Base-by-base conservation (phyloP, 2,888 invertebrate genomes). In the Gnatocerus cornutus region DNA sequence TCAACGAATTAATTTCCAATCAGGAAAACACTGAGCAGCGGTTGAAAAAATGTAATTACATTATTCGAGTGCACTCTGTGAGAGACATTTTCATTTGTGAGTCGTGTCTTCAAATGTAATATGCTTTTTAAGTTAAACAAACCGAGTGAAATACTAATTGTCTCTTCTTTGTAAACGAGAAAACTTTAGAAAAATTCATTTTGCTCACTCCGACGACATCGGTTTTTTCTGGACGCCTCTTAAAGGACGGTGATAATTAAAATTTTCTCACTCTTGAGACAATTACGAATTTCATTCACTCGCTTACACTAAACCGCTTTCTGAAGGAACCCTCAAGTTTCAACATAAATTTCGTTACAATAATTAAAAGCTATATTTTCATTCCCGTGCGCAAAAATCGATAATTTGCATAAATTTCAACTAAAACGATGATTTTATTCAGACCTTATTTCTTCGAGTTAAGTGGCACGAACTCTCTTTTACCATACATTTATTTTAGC, bases 131-230 rank as follows among this genome's bases (percentile, higher is more conserved):
- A 75, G 73, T 73, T 70, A 71, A 75, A 76, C 71, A 70, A 74
- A 75, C 71, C 71, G 69, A 70, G 71, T 70, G 68, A 74, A 73
- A 73, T 76, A 73, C 73, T 73, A 78, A 78, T 77, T 78, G 76
- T 74, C 74, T 74, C 71, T 71, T 71, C 72, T 75, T 74, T 74
- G 72, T 72, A 72, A 74, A 74, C 70, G 73, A 69, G 71, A 72
- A 74, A 73, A 73, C 72, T 73, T 72, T 68, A 68, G 71, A 68
- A 73, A 69, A 72, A 71, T 75, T 73, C 70, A 72, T 74, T 70
- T 64, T 33, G 55, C 37, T 64, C 41, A 56, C 21, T 37, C 45
- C 33, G 53, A 27, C 43, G 45, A 41, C 46, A 30, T 62, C 30
- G 10, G 43, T 62, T 30, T 59, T 45, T 64, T 64, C 41, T 21